Evolutionary conservation across 2,113 vertebrate species (phyloP).

Genomic region (Nothoprocta pentlandii): DNA sequence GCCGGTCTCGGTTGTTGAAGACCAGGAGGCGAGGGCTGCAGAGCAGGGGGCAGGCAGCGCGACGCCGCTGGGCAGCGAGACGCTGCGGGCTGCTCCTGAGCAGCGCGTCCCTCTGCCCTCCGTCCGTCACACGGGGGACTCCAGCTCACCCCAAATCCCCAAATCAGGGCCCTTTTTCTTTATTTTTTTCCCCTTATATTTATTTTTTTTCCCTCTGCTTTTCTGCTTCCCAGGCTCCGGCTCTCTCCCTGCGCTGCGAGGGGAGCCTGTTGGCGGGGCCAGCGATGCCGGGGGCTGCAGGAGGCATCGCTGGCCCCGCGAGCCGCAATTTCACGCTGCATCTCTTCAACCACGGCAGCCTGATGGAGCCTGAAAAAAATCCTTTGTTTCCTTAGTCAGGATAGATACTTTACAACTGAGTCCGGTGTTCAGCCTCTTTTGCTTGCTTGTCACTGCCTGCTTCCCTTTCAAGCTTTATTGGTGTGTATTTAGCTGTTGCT

Average conservation of each 20-base stretch:
- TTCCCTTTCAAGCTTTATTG: conserved; percentile 40
- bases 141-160: too few relatives aligned
- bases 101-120: too few relatives aligned
- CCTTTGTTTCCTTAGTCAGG: conserved; percentile 25
- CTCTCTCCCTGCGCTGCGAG: fast-evolving
- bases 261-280: background rate
- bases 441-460: conserved; percentile 64
- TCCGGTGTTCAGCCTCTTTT: conserved; percentile 19
- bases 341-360: conserved; percentile 8
- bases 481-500: background rate
- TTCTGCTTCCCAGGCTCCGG: background rate
- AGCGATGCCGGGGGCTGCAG: background rate
- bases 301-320: background rate
- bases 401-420: conserved; percentile 2
- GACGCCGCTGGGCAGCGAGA: background rate
- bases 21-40: background rate
- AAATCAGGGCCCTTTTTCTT: too few relatives aligned
- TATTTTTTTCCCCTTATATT: too few relatives aligned
- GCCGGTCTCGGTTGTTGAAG: background rate
- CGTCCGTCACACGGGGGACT: too few relatives aligned
- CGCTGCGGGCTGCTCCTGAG: background rate
- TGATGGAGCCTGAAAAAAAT: background rate
- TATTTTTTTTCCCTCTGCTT: fast-evolving
- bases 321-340: background rate
- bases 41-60: background rate